phyloP scores from a whole-genome alignment of 2,888 invertebrate genomes.

The Exephanes ischioxanthus region DNA sequence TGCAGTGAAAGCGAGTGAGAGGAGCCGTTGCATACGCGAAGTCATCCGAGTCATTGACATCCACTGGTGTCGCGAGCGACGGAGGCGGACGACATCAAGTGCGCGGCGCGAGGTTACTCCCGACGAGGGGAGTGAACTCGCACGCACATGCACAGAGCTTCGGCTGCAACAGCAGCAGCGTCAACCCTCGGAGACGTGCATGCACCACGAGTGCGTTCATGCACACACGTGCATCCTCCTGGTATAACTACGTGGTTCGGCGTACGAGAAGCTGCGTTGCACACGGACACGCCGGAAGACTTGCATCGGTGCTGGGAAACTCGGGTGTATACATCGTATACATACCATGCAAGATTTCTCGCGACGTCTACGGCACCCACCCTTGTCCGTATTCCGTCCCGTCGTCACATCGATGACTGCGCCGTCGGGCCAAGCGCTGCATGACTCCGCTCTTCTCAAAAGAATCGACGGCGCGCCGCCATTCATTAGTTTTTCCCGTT shows the following conservation, averaged over 20 bases:
- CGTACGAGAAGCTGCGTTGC: conserved; percentile 22
- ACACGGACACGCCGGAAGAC: conserved; percentile 25
- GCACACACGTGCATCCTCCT: conserved; percentile 28
- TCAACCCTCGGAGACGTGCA: conserved; percentile 49
- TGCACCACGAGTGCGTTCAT: conserved; percentile 40
- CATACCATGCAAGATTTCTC: conserved; percentile 28
- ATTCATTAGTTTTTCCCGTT: conserved; percentile 20
- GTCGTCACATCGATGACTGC: conserved; percentile 79
- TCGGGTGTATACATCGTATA: not conserved
- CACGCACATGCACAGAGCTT: conserved; percentile 64
- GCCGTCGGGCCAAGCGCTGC: conserved; percentile 41
- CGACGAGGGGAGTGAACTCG: conserved; percentile 73
- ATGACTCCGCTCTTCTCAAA: conserved; percentile 55
- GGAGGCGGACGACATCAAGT: conserved; percentile 80
- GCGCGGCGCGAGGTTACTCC: conserved; percentile 71
- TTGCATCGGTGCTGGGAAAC: conserved; percentile 22
- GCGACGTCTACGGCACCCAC: conserved; percentile 51
- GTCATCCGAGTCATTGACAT: conserved; percentile 84
- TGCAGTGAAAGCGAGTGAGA: conserved; percentile 51
- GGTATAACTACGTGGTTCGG: not conserved
- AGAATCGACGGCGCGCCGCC: conserved; percentile 54
- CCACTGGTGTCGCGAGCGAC: conserved; percentile 77
- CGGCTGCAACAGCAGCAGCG: conserved; percentile 42
- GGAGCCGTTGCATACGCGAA: conserved; percentile 75
- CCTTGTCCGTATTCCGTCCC: conserved; percentile 47